Evolutionary conservation across 2,888 invertebrate species (phyloP).

Genomic region (Cacoxenus indagator): DNA sequence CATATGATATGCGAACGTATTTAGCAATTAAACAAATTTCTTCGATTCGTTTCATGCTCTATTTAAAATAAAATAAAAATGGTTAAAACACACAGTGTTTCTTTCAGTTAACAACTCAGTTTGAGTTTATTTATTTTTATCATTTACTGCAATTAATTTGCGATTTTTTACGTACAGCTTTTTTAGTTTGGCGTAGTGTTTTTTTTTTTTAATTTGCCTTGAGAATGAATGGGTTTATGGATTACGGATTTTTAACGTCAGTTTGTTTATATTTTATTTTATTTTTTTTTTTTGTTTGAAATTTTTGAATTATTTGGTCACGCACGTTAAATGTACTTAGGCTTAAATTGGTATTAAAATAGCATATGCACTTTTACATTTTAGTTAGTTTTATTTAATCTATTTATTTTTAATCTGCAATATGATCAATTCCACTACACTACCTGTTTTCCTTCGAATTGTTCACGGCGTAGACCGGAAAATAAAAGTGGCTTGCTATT

Average conservation of each 20-base stretch:
- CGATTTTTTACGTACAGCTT: background rate
- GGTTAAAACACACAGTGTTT: background rate
- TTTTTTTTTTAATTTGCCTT: background rate
- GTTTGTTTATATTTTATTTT: conserved; percentile 30
- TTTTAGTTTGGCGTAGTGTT: background rate
- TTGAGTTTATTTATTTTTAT: conserved; percentile 6
- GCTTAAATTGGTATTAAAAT: conserved; percentile 56
- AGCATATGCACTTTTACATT: conserved; percentile 39
- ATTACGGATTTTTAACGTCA: conserved; percentile 27
- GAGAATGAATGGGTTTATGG: too few species aligned
- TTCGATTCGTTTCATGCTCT: too few species aligned
- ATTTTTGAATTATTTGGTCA: conserved; percentile 55
- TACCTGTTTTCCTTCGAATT: conserved; percentile 24
- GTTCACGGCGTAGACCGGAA: background rate
- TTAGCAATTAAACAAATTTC: conserved; percentile 4
- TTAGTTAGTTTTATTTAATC: conserved; percentile 16
- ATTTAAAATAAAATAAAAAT: conserved; percentile 3
- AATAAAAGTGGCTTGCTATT: background rate
- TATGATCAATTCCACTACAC: conserved; percentile 53
- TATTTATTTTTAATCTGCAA: conserved; percentile 38
- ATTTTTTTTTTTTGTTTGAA: conserved; percentile 3
- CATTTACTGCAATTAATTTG: conserved; percentile 13
- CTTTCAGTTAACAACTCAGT: background rate
- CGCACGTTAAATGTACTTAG: conserved; percentile 40
- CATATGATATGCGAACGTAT: background rate